Percentiles rank a stretch among this genome's conserved stretches.
These are phyloP conservation scores for Hemicrepidius hirtus DNA, from an alignment of 2,888 invertebrate species.

Conservation along the genomic window DNA sequence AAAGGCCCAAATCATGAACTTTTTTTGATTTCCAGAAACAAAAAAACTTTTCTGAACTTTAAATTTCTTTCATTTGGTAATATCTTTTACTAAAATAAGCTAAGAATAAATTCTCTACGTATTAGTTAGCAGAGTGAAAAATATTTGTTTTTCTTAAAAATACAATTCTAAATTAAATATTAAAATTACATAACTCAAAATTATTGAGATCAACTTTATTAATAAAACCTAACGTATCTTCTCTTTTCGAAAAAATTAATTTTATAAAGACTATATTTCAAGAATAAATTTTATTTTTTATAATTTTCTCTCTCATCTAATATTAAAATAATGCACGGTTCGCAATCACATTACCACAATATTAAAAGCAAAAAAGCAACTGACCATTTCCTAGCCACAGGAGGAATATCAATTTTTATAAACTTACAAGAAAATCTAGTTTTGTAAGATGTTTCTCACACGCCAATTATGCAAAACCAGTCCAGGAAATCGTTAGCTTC, in stretches of 20 bases:
- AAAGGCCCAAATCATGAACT: too few species aligned
- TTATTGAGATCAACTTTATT: slow-evolving; percentile 37
- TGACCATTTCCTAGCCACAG: slow-evolving; percentile 31
- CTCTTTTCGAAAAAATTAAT: too few species aligned
- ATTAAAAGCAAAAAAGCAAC: slow-evolving; percentile 43
- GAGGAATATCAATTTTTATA: slow-evolving; percentile 1
- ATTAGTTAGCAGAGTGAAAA: slow-evolving; percentile 25
- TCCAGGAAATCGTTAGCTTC: slow-evolving; percentile 44
- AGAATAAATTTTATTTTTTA: slow-evolving; percentile 33
- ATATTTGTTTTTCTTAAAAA: slow-evolving; percentile 27
- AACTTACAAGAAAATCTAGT: slow-evolving; percentile 45
- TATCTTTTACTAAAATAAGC: neutral
- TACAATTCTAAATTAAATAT: neutral
- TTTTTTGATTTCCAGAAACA: too few species aligned
- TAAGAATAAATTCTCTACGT: neutral
- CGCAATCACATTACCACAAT: slow-evolving; percentile 41
- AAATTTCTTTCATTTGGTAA: neutral
- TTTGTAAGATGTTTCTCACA: slow-evolving; percentile 37
- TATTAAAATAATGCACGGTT: slow-evolving; percentile 48
- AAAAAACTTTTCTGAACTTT: too few species aligned
- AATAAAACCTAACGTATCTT: slow-evolving; percentile 23
- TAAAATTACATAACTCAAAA: slow-evolving; percentile 24
- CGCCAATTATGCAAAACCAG: slow-evolving; percentile 40
- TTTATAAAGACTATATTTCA: too few species aligned
- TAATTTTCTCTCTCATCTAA: slow-evolving; percentile 13